Base-by-base conservation (phyloP, 2,888 invertebrate genomes). In the Daptonema setosum region DNA sequence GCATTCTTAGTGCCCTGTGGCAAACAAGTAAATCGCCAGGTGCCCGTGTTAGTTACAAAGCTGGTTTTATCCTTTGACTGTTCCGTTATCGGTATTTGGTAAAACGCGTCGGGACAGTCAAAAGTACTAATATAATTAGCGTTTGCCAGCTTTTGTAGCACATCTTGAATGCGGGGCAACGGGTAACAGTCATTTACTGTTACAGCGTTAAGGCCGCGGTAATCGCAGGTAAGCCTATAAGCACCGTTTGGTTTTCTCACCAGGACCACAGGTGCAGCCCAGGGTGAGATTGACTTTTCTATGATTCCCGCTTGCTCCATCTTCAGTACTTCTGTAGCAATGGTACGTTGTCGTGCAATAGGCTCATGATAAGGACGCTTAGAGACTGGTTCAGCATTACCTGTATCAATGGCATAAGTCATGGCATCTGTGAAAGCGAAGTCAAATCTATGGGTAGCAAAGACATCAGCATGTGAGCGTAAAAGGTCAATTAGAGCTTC, bases 211-310 rank as follows among this genome's bases (percentile, higher is more conserved):
- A 68, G 43, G 2, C 52, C 30, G n/a, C 67, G 41, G 52, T 64
- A 67, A 52, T 67, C 66, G 11, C 65, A 59, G 50, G 66, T 67
- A 11, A 63, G 60, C 50, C 62, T 59, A 43, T 54, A 60, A 8
- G 54, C 55, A n/a, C 63, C 65, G 56, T 66, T 61, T 55, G 68
- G 68, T 60, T 71, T 73, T 24, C 61, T 61, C 1, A 70, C 69
- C 1, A 73, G 52, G 2, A 71, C 67, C 2, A 71, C 62, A 0
- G 70, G 71, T 1, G 66, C 62, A 5, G 65, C 61, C 67, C 68
- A 73, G 0, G 71, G 69, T 25, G 65, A 65, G 2, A 56, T 59
- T 1, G 67, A 67, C 3, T 61, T 64, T 28, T 57, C 55, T 30
- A 62, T 60, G 1, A 65, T 54, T 1, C 54, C 59, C 17, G 26